These are phyloP conservation scores for Gibbula magus DNA, from an alignment of 2,888 invertebrate genomes.

Conservation along the genomic window DNA sequence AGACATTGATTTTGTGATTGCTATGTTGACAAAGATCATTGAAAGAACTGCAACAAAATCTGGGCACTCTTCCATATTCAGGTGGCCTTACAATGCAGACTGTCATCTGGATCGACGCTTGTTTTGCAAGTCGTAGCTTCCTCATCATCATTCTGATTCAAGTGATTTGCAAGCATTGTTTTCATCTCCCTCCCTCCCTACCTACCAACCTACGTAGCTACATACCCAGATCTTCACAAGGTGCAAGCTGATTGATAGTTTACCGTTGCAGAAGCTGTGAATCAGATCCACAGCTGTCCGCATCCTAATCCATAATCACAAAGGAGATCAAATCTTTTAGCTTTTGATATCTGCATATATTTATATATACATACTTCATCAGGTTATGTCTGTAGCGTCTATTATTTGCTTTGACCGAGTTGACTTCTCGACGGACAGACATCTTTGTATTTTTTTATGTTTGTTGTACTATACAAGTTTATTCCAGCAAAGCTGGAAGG, in stretches of 20 bases:
- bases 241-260: too few species aligned
- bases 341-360: constrained; percentile 17
- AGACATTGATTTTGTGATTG: too few species aligned
- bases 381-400: neutral
- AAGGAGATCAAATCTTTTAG: constrained; percentile 1
- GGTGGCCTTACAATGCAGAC: constrained; percentile 8
- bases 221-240: too few species aligned
- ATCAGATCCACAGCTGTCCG: constrained; percentile 2
- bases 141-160: neutral
- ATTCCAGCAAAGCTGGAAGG: neutral
- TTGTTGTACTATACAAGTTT: constrained; percentile 1
- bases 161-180: too few species aligned
- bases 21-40: too few species aligned
- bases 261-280: neutral
- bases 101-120: neutral
- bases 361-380: neutral
- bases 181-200: too few species aligned
- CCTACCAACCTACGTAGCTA: too few species aligned
- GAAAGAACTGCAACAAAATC: neutral
- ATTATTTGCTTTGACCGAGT: neutral
- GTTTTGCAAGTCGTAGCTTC: neutral
- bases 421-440: neutral
- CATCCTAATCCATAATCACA: neutral
- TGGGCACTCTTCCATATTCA: constrained; percentile 12
- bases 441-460: constrained; percentile 16